Evolutionary conservation across 2,888 invertebrate genomes (phyloP), one percentile per base, ranked within the genome.

Genomic region (Caenorhabditis sp.): DNA sequence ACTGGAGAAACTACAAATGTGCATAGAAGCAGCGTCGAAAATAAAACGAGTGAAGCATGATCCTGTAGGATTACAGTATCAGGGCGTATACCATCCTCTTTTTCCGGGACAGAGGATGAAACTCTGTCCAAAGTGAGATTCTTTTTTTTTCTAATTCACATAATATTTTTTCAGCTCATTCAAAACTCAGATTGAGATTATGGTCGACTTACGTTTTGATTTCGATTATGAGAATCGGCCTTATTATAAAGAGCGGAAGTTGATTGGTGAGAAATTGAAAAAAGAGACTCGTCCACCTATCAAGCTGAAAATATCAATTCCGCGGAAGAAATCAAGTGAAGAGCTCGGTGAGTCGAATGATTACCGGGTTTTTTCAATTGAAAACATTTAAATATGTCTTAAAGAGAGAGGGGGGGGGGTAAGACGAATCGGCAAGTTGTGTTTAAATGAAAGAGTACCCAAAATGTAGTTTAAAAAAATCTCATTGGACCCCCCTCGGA

Each of bases 181-280:
- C 1, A 53, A 3, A 10, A 23, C 17, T 4, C n/a, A 6, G 2
- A 4, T 53, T 36, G 58, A 43, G 17, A 12, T 1, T 8, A 58
- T 58, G 58, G 10, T 26, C 8, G 58, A 58, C 14, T 21, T 5
- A 26, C 58, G 23, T 26, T 27, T 27, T 6, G 61, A 66, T 49
- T 63, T 53, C 61, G 36, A 64, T n/a, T 60, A 66, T 26, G 5
- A 50, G 1, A 49, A 65, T 3, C 14, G 61, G 8, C 24, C 61
- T 5, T 3, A 43, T n/a, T 43, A 36, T 17, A 6, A 51, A 37
- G 37, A 24, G 5, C 21, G 21, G 36, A 36, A 58, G 17, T 10
- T 31, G 5, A 31, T 31, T 4, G 66, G 3, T 5, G 50, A n/a
- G 6, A 4, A 19, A 37, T 23, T 24, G 17, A 58, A 17, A 58